Evolutionary conservation across 1,140 invertebrate genomes (phyloP).

Genomic region (Panagrolaimus sp.): DNA sequence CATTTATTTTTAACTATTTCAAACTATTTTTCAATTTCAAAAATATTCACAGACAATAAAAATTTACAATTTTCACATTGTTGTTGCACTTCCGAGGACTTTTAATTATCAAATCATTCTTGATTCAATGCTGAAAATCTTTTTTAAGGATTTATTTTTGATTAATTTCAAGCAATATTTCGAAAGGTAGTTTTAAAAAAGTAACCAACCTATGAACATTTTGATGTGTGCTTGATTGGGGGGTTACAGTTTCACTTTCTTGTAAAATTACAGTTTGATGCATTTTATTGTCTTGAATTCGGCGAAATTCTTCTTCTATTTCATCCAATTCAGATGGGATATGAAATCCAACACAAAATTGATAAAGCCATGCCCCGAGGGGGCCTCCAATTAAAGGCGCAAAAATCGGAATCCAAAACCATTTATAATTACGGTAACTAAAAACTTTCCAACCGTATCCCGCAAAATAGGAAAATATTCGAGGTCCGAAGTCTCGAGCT

Average conservation of each 20-base stretch:
- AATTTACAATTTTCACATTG: no score
- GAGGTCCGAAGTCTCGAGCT: conserved; percentile 66
- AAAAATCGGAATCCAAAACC: conserved; percentile 65
- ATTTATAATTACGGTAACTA: conserved; percentile 61
- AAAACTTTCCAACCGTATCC: conserved; percentile 63
- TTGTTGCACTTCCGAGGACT: no score
- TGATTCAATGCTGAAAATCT: no score
- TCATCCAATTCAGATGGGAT: conserved; percentile 37
- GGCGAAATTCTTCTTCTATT: conserved; percentile 17
- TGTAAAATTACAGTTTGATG: conserved; percentile 12
- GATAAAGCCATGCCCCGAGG: conserved; percentile 62
- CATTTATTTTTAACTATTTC: no score
- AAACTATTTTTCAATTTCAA: no score
- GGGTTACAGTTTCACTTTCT: neutral
- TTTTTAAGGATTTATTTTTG: no score
- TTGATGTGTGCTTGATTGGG: no score
- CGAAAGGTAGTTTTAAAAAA: no score
- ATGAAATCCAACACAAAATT: conserved; percentile 68
- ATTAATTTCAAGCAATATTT: no score
- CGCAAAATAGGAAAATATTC: conserved; percentile 64
- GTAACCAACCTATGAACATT: no score
- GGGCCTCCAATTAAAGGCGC: conserved; percentile 64
- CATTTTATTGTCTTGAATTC: neutral
- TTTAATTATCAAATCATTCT: no score
- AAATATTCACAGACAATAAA: no score